Base-by-base conservation (phyloP, 1,140 invertebrate genomes). In the Daktulosphaira vitifoliae region DNA sequence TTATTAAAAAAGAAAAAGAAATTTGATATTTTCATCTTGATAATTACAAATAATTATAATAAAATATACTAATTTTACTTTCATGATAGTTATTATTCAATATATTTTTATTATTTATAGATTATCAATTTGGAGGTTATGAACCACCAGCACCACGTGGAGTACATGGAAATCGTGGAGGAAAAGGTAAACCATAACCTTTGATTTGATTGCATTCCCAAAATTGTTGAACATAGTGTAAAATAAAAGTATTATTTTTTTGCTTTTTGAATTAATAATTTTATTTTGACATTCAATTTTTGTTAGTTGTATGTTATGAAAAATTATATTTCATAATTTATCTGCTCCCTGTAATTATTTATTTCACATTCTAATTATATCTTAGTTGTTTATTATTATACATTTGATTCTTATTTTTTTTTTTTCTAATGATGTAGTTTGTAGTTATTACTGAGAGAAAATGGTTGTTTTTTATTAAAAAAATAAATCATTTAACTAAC, bases 181-280 rank as follows among this genome's bases (percentile, higher is more conserved):
- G 56, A 46, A 62, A 62, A 62, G 56, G 56, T 62, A 62, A 62
- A 62, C 42, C 39, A 46, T 48, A 62, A 48, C 23, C 44, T 20
- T 62, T 59, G 53, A 25, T 59, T 46, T 38, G 22, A 46, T 59
- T 59, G 29, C 29, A 33, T 33, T 33, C 29, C 23, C 39, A 59
- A 26, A 59, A 29, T 46, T 26, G 25, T 42, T 56, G 22, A 56
- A 56, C 22, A 44, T 56, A 56, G 15, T 59, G 54, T 59, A 59
- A 59, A 59, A 59, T 59, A 59, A 59, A 46, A 59, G 9, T 25
- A 59, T 59, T 59, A 59, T 46, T 44, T 33, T 29, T 59, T 59
- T 38, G n/a, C 23, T 59, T 59, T 59, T 59, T 59, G 42, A 59
- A 59, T 59, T 59, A 59, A 46, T 46, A 62, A 62, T 62, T 62